These are phyloP conservation scores for Eudemis profundana DNA, from an alignment of 2,888 invertebrate species.

Conservation along the genomic window DNA sequence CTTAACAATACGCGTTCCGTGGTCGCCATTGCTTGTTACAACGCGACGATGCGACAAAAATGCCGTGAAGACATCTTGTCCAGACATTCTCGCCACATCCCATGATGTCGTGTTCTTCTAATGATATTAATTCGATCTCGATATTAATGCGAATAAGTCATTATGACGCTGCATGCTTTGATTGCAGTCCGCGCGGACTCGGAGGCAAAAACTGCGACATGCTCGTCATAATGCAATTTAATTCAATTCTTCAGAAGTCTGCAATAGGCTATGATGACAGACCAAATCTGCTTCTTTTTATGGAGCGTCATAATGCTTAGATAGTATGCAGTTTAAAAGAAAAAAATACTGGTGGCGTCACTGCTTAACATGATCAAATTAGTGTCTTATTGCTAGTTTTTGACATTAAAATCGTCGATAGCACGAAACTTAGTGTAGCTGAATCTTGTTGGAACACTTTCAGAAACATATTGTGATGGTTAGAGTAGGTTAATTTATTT, in stretches of 20 bases:
- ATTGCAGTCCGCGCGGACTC: not conserved
- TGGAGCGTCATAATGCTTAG: no score
- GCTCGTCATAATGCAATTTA: slow-evolving; percentile 10
- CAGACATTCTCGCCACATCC: slow-evolving; percentile 19
- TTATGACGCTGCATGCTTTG: slow-evolving; percentile 38
- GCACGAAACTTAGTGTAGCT: no score
- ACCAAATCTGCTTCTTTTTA: no score
- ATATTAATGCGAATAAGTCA: slow-evolving; percentile 41
- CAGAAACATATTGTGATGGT: no score
- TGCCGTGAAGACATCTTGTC: slow-evolving; percentile 24
- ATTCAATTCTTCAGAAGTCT: slow-evolving; percentile 1
- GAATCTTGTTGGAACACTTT: no score
- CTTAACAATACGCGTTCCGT: slow-evolving; percentile 37
- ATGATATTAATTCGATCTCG: slow-evolving; percentile 32
- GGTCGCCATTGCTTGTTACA: slow-evolving; percentile 29
- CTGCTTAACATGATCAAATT: no score
- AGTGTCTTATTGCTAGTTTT: no score
- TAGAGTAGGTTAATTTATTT: no score
- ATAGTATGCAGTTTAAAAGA: no score
- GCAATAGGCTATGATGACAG: slow-evolving; percentile 3
- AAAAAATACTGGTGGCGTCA: not conserved
- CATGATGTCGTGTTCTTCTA: slow-evolving; percentile 36
- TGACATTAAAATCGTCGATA: no score
- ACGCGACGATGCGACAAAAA: slow-evolving; percentile 25
- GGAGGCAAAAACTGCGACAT: slow-evolving; percentile 18